phyloP scores from a whole-genome alignment of 2,888 invertebrate species.

The Stenoptilia bipunctidactyla region DNA sequence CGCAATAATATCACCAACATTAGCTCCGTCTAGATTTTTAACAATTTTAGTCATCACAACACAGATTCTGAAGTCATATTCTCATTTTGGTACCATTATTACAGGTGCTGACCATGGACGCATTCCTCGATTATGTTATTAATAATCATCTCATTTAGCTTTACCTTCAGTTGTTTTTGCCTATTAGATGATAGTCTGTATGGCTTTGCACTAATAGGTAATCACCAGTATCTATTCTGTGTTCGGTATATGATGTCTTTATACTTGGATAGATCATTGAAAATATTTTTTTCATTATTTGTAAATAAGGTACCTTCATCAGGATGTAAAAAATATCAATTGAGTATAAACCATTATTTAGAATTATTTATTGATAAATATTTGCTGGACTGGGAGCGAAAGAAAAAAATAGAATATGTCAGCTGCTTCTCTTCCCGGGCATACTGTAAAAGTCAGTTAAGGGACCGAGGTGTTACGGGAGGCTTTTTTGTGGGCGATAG shows the following conservation, averaged over 20 bases:
- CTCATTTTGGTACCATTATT: constrained; percentile 1
- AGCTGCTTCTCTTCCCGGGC: too few relatives aligned
- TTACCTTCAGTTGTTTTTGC: constrained; percentile 3
- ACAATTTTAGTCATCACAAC: constrained; percentile 4
- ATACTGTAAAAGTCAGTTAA: too few relatives aligned
- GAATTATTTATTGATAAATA: constrained; percentile 3
- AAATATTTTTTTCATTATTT: background rate
- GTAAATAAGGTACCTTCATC: background rate
- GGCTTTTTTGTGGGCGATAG: too few relatives aligned
- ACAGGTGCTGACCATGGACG: constrained; percentile 17
- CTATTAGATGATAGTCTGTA: constrained; percentile 16
- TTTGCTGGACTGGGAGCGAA: too few relatives aligned
- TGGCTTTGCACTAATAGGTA: constrained; percentile 18
- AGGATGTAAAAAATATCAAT: constrained; percentile 5
- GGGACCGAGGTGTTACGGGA: too few relatives aligned
- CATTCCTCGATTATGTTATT: constrained; percentile 29
- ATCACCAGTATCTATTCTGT: constrained; percentile 21
- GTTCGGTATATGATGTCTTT: constrained; percentile 11
- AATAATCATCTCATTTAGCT: too few relatives aligned
- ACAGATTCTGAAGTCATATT: constrained; percentile 4
- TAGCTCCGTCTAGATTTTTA: too few relatives aligned
- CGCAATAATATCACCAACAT: too few relatives aligned
- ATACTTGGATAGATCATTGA: constrained; percentile 5
- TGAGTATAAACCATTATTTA: background rate
- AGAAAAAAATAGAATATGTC: too few relatives aligned